Base-by-base conservation (phyloP, 2,797 vertebrate species). In the Myotis myotis region DNA sequence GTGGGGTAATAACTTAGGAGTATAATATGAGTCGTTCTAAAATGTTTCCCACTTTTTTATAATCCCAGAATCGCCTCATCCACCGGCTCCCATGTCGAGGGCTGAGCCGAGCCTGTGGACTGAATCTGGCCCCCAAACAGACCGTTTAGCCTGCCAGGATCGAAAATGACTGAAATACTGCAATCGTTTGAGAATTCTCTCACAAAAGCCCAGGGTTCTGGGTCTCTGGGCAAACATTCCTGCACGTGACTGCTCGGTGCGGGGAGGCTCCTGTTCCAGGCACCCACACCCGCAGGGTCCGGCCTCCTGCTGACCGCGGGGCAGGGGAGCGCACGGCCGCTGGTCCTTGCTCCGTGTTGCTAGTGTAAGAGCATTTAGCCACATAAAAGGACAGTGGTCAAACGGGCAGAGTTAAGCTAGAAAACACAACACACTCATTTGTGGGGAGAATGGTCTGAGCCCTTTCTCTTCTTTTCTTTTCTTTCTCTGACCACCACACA, bases 41-140 rank as follows among this genome's bases (percentile, higher is more conserved):
- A 82, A 93, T n/a, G 23, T 38, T 36, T 64, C 38, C 41, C 20
- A 25, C 38, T 36, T 88, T 22, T 41, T 53, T 51, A n/a, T 62
- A 15, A 30, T 20, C 81, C 60, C 36, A 23, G 70, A 82, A 41
- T 23, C 15, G 20, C 28, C 36, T 79, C 22, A 51, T 11, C 17
- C 25, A 17, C 3, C 11, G 60, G 64, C 87, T 84, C 15, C 11
- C 1, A 8, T 62, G 25, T 28, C 0, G 0, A 0, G 0, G 28
- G 49, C 53, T 28, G 13, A 20, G 41, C 66, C 11, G 19, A 51
- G 64, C 25, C 83, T 81, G 28, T n/a, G 64, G 22, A 47, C 44
- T 3, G 9, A 57, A 71, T 36, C 16, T 51, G 44, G 57, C 51
- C 13, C 17, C 16, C 28, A 17, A 38, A 72, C 23, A 76, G 16